These are phyloP conservation scores for Natator depressus DNA, from an alignment of 2,113 vertebrate species.

Conservation along the genomic window DNA sequence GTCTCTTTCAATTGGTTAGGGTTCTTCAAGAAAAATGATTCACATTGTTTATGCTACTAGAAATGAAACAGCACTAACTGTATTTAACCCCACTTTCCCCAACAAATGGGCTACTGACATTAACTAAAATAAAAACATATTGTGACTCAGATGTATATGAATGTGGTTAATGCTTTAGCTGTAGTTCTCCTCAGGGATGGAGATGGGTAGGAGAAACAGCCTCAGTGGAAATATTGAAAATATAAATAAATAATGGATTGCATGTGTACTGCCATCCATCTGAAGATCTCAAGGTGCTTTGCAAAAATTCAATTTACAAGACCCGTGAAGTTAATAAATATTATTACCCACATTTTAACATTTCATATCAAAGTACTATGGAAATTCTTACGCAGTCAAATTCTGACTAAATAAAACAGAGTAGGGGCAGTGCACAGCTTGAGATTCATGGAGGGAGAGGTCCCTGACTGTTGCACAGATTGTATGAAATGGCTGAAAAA, in stretches of 20 bases:
- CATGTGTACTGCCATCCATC: not conserved
- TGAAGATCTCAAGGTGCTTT: not conserved
- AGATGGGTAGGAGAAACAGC: not conserved
- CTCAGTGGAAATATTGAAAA: not conserved
- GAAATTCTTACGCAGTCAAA: not conserved
- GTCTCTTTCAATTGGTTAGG: not conserved
- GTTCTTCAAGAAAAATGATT: not conserved
- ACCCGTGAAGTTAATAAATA: not conserved
- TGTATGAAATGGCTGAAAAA: not conserved
- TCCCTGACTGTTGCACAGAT: not conserved
- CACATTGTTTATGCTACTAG: not conserved
- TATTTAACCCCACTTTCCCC: not conserved
- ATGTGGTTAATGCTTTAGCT: not conserved
- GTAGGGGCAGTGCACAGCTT: not conserved
- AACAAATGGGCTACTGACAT: not conserved
- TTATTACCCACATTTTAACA: not conserved
- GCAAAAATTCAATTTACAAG: not conserved
- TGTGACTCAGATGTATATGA: not conserved
- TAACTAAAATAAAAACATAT: not conserved
- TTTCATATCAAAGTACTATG: not conserved
- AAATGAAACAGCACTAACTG: not conserved
- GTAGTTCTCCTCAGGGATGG: not conserved
- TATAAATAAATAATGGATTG: not conserved
- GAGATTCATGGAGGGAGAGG: accelerated
- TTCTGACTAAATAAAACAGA: not conserved